Evolutionary conservation across 2,797 vertebrate genomes (phyloP).

Genomic region (Coluber constrictor): DNA sequence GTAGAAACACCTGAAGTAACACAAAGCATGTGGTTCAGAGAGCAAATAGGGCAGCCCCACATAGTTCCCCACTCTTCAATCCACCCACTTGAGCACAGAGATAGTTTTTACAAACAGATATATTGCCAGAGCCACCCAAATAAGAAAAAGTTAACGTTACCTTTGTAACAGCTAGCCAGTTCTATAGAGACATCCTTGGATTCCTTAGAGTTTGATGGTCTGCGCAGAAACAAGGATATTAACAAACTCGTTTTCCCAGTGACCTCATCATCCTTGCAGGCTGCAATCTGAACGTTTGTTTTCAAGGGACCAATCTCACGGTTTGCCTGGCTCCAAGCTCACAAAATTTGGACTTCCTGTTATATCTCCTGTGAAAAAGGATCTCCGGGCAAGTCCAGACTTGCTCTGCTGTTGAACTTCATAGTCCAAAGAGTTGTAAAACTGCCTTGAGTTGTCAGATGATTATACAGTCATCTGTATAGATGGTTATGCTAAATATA

Average conservation of each 20-base stretch:
- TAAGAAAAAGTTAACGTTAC: neutral
- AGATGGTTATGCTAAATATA: neutral
- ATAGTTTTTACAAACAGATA: neutral
- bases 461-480: neutral
- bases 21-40: neutral
- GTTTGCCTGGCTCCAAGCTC: neutral
- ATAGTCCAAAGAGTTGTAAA: neutral
- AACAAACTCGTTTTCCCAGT: neutral
- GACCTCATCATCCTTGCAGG: neutral
- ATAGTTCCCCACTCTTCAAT: neutral
- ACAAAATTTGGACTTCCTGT: neutral
- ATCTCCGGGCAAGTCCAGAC: neutral
- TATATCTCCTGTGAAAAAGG: neutral
- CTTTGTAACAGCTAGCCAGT: neutral
- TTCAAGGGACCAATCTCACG: neutral
- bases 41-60: neutral
- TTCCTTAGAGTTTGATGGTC: neutral
- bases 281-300: neutral
- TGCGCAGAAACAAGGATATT: neutral
- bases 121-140: neutral
- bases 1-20: neutral
- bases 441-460: neutral
- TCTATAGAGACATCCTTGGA: neutral
- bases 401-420: neutral
- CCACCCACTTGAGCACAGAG: neutral